Evolutionary conservation across 2,113 vertebrate genomes (phyloP).

Genomic region (Emydocephalus ijimae): DNA sequence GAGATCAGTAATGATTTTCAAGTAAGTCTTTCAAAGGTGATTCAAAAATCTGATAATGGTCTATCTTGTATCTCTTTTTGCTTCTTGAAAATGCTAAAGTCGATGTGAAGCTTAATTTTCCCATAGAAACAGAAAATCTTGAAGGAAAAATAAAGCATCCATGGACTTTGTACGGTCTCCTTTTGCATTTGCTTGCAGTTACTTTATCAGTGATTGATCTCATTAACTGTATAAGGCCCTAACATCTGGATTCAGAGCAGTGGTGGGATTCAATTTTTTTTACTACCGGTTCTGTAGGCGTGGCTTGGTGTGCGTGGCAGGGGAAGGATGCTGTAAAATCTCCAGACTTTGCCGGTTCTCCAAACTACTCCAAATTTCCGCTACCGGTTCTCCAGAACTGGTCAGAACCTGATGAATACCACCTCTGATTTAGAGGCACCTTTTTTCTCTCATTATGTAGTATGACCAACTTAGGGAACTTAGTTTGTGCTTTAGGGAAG

Average conservation of each 20-base stretch:
- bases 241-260: neutral
- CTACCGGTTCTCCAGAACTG: too few species aligned
- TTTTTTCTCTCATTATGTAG: constrained; percentile 12
- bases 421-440: neutral
- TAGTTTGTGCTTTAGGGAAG: neutral
- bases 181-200: neutral
- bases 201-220: neutral
- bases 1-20: constrained; percentile 47
- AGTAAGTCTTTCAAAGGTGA: constrained; percentile 51
- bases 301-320: too few species aligned
- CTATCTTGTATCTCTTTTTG: constrained; percentile 28
- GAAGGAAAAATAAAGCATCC: neutral
- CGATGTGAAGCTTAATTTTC: constrained; percentile 16
- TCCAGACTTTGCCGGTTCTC: too few species aligned
- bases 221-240: neutral
- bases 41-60: constrained; percentile 49
- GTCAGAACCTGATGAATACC: too few species aligned
- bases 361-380: too few species aligned
- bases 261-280: too few species aligned
- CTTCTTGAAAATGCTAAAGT: constrained; percentile 21
- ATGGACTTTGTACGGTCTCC: neutral
- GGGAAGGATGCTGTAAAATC: too few species aligned
- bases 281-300: too few species aligned
- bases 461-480: neutral
- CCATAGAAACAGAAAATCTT: constrained; percentile 9